Evolutionary conservation across 2,113 vertebrate species (phyloP), one percentile per base, ranked within the genome.

Genomic region (Butorides virescens): DNA sequence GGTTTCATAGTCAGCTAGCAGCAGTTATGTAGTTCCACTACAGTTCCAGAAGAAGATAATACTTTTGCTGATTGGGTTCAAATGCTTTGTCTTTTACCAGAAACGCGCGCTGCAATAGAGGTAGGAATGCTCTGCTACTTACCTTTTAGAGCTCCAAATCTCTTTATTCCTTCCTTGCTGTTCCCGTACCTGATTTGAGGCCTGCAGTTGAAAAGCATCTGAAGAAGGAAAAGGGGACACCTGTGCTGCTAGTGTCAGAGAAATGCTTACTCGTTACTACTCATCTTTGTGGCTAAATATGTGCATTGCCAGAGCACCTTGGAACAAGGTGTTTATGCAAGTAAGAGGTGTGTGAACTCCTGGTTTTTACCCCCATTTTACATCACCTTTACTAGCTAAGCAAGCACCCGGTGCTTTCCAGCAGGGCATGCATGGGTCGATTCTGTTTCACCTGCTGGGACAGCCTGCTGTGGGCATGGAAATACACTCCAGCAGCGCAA

Each of bases 361-460:
- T 65, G 27, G 0, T 12, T 30, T 79, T 58, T 4, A 44, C 3
- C 5, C 8, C 10, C 7, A 5, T 74, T 86, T 76, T 86, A 36
- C 6, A 25, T 21, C 52, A 46, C 16, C 11, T 15, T 62, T 55
- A 32, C 21, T 67, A 72, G 37, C 12, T 13, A 27, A 79, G 58
- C 14, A 27, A 79, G 58, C 14, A 11, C 30, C 75, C 5, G 1
- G 27, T 89, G 58, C 32, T 56, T 86, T 58, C 17, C 42, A 50
- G 56, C 27, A 59, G 4, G 1, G 7, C 32, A 1, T 36, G 20
- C 18, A 8, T 78, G 26, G 8, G 3, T 42, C 0, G 6, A 47
- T 71, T 76, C 15, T 8, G 4, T 78, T 71, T 72, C 34, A 44
- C 61, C 39, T 65, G 19, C 49, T 61, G 80, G 36, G 30, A 29